These are phyloP conservation scores for Atherinosoma microstoma DNA, from an alignment of 2,797 vertebrate species.

Conservation along the genomic window DNA sequence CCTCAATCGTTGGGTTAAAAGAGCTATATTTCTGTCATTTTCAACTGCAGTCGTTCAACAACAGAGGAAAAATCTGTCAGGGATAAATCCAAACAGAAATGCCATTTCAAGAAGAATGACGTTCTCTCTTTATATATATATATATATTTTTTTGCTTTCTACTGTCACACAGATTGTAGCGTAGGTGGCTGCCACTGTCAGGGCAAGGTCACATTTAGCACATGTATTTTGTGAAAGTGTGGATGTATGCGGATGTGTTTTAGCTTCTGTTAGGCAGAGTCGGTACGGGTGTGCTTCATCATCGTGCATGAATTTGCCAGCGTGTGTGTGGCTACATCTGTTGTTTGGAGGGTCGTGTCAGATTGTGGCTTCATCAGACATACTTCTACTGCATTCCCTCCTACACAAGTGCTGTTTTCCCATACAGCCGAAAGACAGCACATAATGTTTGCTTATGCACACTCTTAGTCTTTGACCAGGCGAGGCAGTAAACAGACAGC, in stretches of 20 bases:
- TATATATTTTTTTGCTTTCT: slow-evolving; percentile 23
- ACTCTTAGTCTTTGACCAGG: slow-evolving; percentile 70
- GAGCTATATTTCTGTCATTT: slow-evolving; percentile 30
- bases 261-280: slow-evolving; percentile 41
- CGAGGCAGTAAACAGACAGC: slow-evolving; percentile 73
- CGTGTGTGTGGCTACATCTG: slow-evolving; percentile 67
- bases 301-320: slow-evolving; percentile 33
- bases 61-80: slow-evolving; percentile 26
- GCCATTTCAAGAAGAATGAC: slow-evolving; percentile 48
- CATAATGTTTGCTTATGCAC: slow-evolving; percentile 78
- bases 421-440: slow-evolving; percentile 62
- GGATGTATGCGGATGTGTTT: slow-evolving; percentile 46
- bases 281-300: slow-evolving; percentile 30
- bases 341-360: slow-evolving; percentile 71
- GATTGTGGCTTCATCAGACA: slow-evolving; percentile 65
- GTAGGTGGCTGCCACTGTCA: slow-evolving; percentile 64
- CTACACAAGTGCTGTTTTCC: slow-evolving; percentile 78
- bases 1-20: slow-evolving; percentile 1
- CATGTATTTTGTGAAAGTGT: slow-evolving; percentile 46
- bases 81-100: slow-evolving; percentile 38
- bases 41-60: not conserved
- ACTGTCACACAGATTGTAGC: slow-evolving; percentile 71
- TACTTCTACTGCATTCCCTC: slow-evolving; percentile 72
- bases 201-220: slow-evolving; percentile 59
- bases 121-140: slow-evolving; percentile 19